These are phyloP conservation scores for Hylaea fasciaria DNA, from an alignment of 2,888 invertebrate genomes.

Conservation along the genomic window DNA sequence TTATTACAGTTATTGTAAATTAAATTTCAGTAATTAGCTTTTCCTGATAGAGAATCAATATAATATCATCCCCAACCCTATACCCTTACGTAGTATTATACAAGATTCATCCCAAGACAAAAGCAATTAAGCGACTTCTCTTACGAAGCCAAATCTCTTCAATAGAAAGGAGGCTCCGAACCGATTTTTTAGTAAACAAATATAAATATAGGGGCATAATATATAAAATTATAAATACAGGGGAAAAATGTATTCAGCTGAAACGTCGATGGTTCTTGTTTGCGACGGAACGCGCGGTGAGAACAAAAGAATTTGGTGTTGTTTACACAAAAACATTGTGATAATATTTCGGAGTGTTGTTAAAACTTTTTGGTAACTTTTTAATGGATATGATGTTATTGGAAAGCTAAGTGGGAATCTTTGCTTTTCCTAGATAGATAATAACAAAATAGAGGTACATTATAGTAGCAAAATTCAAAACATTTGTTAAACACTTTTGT, in stretches of 20 bases:
- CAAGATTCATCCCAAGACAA: slow-evolving; percentile 1
- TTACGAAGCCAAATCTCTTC: slow-evolving; percentile 13
- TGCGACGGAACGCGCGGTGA: slow-evolving; percentile 5
- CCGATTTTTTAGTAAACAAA: slow-evolving; percentile 25
- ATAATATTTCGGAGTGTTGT: slow-evolving; percentile 4
- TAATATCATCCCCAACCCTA: no score
- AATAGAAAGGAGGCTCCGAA: slow-evolving; percentile 10
- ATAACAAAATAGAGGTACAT: no score
- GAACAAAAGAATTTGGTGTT: slow-evolving; percentile 12
- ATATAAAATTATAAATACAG: slow-evolving; percentile 23
- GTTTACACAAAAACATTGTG: slow-evolving; percentile 21
- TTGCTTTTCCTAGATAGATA: no score
- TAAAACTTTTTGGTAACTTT: no score
- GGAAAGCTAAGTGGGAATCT: no score
- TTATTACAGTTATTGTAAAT: no score
- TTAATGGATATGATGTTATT: no score
- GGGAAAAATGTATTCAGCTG: slow-evolving; percentile 6
- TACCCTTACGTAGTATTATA: not conserved
- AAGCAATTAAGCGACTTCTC: slow-evolving; percentile 13
- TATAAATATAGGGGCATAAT: slow-evolving; percentile 19
- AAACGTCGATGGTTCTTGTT: slow-evolving; percentile 15
- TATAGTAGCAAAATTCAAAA: no score
- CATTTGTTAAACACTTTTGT: no score
- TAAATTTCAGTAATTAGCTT: no score
- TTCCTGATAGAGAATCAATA: no score